A percentile compares a stretch with the other conserved stretches of the same genome.
Conservation (phyloP, 2,797 vertebrate genomes). For the Catostomus latipinnis region DNA sequence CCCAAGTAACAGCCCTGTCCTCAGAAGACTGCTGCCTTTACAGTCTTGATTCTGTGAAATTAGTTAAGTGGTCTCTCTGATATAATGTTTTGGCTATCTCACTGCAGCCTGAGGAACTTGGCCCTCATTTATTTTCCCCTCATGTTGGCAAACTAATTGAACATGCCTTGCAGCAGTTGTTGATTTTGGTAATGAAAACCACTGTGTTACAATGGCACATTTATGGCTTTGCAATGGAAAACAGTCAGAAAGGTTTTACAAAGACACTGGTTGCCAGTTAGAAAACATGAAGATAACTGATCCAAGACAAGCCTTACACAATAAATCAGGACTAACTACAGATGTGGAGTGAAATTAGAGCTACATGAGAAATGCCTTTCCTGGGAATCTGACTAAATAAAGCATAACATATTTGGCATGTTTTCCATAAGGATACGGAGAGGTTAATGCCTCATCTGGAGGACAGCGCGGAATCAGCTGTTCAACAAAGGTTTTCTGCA, state of each 20-base stretch:
- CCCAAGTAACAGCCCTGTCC: constrained; percentile 55
- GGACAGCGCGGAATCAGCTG: constrained; percentile 64
- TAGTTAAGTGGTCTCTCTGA: constrained; percentile 64
- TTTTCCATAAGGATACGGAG: constrained; percentile 43
- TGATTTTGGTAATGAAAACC: constrained; percentile 70
- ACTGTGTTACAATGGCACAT: constrained; percentile 52
- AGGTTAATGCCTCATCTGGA: constrained; percentile 60
- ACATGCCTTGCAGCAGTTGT: constrained; percentile 72
- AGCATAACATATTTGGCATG: constrained; percentile 20
- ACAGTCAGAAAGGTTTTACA: constrained; percentile 30
- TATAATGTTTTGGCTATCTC: constrained; percentile 64
- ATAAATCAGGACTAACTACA: constrained; percentile 37
- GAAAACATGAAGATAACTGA: constrained; percentile 31
- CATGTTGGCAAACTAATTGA: constrained; percentile 70
- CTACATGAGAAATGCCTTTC: constrained; percentile 6
- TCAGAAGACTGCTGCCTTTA: constrained; percentile 59
- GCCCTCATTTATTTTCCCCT: constrained; percentile 67
- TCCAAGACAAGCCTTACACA: constrained; percentile 31
- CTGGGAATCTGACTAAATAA: constrained; percentile 27
- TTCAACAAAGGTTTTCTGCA: constrained; percentile 64
- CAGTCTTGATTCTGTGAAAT: constrained; percentile 68
- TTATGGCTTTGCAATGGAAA: constrained; percentile 48
- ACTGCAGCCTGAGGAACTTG: constrained; percentile 71
- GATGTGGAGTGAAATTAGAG: constrained; percentile 17
- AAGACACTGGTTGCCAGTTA: constrained; percentile 39